Percentiles rank a stretch among this genome's conserved stretches.
Conservation (phyloP, 1,140 invertebrate species). For the Apis laboriosa region DNA sequence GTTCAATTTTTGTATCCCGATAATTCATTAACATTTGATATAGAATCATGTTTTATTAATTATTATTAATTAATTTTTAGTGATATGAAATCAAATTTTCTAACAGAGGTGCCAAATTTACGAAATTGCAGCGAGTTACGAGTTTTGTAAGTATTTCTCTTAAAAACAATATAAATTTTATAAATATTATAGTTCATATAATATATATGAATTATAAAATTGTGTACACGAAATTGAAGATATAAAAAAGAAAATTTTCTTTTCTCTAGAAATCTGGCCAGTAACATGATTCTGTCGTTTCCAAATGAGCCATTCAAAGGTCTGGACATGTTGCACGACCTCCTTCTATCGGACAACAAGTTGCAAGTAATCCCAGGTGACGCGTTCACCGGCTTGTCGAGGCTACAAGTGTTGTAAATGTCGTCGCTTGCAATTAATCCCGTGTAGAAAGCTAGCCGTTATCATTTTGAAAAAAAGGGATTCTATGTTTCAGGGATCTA, state of each 20-base stretch:
- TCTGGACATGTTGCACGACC: constrained; percentile 89
- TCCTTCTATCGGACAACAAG: constrained; percentile 91
- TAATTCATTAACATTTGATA: background rate
- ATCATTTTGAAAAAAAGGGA: constrained; percentile 34
- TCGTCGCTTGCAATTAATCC: constrained; percentile 5
- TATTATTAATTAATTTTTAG: constrained; percentile 81
- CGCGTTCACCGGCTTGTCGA: constrained; percentile 89
- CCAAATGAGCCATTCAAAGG: constrained; percentile 86
- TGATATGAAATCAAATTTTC: constrained; percentile 91
- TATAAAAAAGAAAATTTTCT: background rate
- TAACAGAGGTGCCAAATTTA: constrained; percentile 87
- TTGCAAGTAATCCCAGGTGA: constrained; percentile 88
- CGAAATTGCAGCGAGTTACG: constrained; percentile 88
- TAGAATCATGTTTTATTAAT: background rate
- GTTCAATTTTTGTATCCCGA: background rate
- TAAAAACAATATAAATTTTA: background rate
- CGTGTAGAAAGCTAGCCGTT: background rate
- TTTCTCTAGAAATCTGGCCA: constrained; percentile 90
- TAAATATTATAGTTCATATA: no score
- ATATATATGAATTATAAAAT: background rate
- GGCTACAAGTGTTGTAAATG: constrained; percentile 93
- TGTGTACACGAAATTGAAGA: background rate
- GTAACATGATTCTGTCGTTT: constrained; percentile 89
- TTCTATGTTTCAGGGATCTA: constrained; percentile 87
- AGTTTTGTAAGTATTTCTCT: constrained; percentile 89